These are phyloP conservation scores for Plutomurus gul DNA, from an alignment of 1,140 invertebrate genomes.

Conservation along the genomic window DNA sequence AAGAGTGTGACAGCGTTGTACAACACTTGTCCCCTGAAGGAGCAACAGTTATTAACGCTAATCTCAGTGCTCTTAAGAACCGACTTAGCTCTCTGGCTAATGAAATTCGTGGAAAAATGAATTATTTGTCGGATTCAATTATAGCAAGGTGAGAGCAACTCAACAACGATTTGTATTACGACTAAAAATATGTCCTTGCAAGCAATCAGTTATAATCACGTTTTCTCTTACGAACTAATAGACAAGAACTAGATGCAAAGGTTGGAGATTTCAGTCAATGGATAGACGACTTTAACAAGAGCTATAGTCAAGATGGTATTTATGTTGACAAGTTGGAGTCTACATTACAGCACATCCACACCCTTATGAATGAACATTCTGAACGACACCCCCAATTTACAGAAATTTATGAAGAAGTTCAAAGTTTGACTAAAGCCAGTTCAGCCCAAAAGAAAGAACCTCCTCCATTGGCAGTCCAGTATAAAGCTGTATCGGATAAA, in stretches of 20 bases:
- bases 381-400: constrained; percentile 73
- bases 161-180: not conserved
- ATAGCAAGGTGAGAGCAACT: constrained; percentile 61
- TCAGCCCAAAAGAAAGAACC: constrained; percentile 68
- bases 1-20: constrained; percentile 76
- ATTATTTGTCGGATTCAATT: constrained; percentile 77
- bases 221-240: constrained; percentile 48
- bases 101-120: constrained; percentile 72
- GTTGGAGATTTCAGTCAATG: constrained; percentile 80
- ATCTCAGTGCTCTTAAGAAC: constrained; percentile 73
- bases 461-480: constrained; percentile 72
- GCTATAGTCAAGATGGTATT: constrained; percentile 78
- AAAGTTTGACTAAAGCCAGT: constrained; percentile 70
- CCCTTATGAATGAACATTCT: constrained; percentile 76
- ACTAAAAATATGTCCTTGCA: not conserved
- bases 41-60: constrained; percentile 69
- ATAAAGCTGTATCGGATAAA: constrained; percentile 71
- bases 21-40: constrained; percentile 77
- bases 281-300: constrained; percentile 76
- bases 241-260: constrained; percentile 82
- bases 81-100: constrained; percentile 73
- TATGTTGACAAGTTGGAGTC: constrained; percentile 77
- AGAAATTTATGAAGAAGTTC: constrained; percentile 79
- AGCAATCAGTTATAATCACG: constrained; percentile 3
- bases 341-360: constrained; percentile 76